Evolutionary conservation across 2,797 vertebrate species (phyloP), one percentile per base, ranked within the genome.

Genomic region (Varecia variegata): DNA sequence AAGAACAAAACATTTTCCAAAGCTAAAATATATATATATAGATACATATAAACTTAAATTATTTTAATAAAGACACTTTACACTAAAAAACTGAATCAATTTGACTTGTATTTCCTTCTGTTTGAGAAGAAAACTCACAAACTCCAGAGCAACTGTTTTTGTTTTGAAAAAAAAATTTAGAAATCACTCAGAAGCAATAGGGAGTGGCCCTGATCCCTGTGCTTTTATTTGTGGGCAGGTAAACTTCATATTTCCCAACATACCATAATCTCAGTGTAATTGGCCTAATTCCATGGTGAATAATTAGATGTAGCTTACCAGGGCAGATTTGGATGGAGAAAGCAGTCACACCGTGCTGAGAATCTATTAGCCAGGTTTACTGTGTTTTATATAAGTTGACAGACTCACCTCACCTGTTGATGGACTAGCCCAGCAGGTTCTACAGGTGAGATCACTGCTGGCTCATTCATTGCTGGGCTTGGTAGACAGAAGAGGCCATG

Each of bases 211-310:
- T 65, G 54, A 95, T 60, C 67, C 47, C 27, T 81, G 35, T 9
- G 30, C 79, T 90, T 93, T 96, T 93, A 91, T 96, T 97, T 97
- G 95, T 93, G 67, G 68, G 81, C 12, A 86, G 45, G 62, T 95
- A 93, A 97, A 96, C 96, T 97, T 97, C 91, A 95, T n/a, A 67
- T 97, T 97, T 94, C 95, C 96, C 91, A 97, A 92, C 60, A 74
- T 83, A 68, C 58, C 35, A 74, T 97, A 88, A 97, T 97, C 83
- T 97, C 80, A 83, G 83, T 70, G 30, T 83, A 92, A 73, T 58
- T 97, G 97, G 94, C 80, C 80, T 88, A 90, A 94, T 91, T 97
- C 91, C 95, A 96, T 0, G 12, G 45, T 83, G 76, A 67, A 94
- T 89, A 90, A 96, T 96, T 89, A 94, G 73, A 92, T 90, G n/a